Evolutionary conservation across 2,888 invertebrate species (phyloP).

Genomic region (Ethmia dodecea): DNA sequence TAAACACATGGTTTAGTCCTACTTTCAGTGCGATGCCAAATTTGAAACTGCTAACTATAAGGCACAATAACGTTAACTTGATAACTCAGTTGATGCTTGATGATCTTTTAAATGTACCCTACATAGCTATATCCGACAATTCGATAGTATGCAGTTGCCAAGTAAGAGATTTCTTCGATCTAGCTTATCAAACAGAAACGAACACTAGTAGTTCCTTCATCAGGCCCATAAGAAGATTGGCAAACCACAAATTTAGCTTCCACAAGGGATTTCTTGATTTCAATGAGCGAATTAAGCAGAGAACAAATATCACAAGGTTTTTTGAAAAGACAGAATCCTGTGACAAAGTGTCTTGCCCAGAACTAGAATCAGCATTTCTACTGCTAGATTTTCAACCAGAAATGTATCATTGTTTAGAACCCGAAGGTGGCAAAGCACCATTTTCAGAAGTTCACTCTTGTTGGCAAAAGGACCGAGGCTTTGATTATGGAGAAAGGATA

Average conservation of each 20-base stretch:
- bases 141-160: constrained; percentile 79
- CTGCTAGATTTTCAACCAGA: constrained; percentile 37
- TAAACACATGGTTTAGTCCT: constrained; percentile 73
- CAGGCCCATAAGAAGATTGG: background rate
- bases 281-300: constrained; percentile 28
- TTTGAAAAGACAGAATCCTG: no score
- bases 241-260: constrained; percentile 12
- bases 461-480: constrained; percentile 20
- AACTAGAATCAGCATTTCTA: constrained; percentile 29
- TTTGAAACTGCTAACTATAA: constrained; percentile 60
- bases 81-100: constrained; percentile 74
- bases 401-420: constrained; percentile 37
- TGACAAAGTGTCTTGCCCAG: constrained; percentile 15
- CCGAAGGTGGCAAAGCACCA: constrained; percentile 25
- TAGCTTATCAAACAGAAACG: constrained; percentile 34
- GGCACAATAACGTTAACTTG: constrained; percentile 74
- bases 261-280: constrained; percentile 38
- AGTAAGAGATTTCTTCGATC: constrained; percentile 67
- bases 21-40: constrained; percentile 50
- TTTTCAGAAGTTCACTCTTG: constrained; percentile 35
- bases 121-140: constrained; percentile 74
- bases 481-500: constrained; percentile 23
- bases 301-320: constrained; percentile 24
- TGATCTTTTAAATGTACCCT: constrained; percentile 67
- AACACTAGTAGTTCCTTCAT: constrained; percentile 1